Conservation (phyloP, 2,888 invertebrate species). For the Unio pictorum region DNA sequence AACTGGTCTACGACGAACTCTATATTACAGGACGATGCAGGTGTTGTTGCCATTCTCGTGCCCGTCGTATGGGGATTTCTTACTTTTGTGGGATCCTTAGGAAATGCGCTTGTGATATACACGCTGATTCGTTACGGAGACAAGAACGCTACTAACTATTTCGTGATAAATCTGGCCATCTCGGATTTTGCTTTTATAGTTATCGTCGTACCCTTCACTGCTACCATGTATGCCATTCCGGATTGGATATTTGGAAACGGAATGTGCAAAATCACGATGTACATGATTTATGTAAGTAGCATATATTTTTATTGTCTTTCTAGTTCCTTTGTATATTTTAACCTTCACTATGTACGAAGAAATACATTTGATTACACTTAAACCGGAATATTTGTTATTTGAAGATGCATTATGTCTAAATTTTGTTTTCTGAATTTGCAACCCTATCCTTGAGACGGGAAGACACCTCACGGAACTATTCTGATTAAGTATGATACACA, state of each 20-base stretch:
- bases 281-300: conserved; percentile 63
- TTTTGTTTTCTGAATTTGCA: too few relatives aligned
- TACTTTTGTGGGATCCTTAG: conserved; percentile 52
- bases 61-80: conserved; percentile 55
- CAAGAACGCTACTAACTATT: conserved; percentile 61
- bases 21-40: too few relatives aligned
- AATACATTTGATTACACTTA: too few relatives aligned
- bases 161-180: conserved; percentile 64
- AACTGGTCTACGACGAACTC: too few relatives aligned
- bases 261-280: conserved; percentile 62
- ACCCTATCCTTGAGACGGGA: too few relatives aligned
- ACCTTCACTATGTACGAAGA: too few relatives aligned
- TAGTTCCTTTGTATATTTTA: not conserved
- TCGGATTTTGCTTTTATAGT: conserved; percentile 65
- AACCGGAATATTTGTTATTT: too few relatives aligned
- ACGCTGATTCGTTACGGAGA: conserved; percentile 60
- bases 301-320: conserved; percentile 1
- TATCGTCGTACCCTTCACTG: conserved; percentile 61
- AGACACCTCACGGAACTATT: too few relatives aligned
- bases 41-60: conserved; percentile 35
- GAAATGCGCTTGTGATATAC: conserved; percentile 62
- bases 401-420: too few relatives aligned
- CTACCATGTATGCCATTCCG: conserved; percentile 49
- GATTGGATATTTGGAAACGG: conserved; percentile 58
- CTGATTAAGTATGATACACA: too few relatives aligned